Base-by-base conservation (phyloP, 2,113 vertebrate species). In the Calyptommatus sinebrachiatus region DNA sequence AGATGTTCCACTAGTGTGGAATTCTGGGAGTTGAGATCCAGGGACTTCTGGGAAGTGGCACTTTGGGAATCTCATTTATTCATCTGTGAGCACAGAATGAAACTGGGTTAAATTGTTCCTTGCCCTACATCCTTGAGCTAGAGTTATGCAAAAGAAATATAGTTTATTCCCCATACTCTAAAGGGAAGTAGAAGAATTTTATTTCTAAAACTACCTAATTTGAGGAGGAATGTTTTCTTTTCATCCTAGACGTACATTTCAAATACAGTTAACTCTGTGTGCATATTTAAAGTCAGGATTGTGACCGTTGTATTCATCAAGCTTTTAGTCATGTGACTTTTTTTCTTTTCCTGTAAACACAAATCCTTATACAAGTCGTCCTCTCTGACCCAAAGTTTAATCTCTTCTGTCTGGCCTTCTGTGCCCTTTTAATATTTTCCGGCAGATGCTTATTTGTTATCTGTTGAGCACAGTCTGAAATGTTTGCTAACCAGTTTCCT, bases 171-270 rank as follows among this genome's bases (percentile, higher is more conserved):
- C 4, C 18, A 57, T 57, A 50, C 53, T 57, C 53, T 57, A 57
- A 57, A 57, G 53, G 35, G 35, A 41, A 41, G 35, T 5, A 41
- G 18, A 20, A 28, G 46, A 7, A 60, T 73, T 81, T 41, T 41
- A 41, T 89, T 87, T 78, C 78, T 35, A 73, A 6, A 4, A 65
- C 9, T 71, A 73, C 78, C 80, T 87, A 78, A 84, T 81, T 88
- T 0, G 0, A 89, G 80, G 67, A 81, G 82, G 7, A 61, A 60
- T 62, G 60, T 41, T 76, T 16, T 82, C 12, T 82, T 63, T 21
- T 84, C 79, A 75, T 21, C 65, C 21, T 0, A 0, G 80, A 79
- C 76, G 41, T 57, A 18, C 4, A 18, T 57, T 57, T 57, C 53
- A 88, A 79, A 78, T 85, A 2, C 24, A 48, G 79, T 45, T 68